Conservation (phyloP, 30 jellyfish, hydroid and myxozoan species). For the Mastigias papua region DNA sequence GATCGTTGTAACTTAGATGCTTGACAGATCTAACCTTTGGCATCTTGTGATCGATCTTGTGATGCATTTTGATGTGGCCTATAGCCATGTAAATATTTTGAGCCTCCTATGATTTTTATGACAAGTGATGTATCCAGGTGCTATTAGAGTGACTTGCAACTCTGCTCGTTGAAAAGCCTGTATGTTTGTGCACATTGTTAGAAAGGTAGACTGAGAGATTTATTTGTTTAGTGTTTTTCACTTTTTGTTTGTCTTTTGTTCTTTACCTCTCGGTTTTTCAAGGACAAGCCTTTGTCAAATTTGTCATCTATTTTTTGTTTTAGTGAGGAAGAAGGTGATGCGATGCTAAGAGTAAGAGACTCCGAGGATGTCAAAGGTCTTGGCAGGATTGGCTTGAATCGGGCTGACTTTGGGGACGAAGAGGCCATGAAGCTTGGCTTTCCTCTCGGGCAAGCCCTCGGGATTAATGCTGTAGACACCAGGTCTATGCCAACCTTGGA, state of each 20-base stretch:
- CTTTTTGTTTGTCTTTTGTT: not conserved
- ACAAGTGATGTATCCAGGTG: no score
- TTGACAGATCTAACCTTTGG: not conserved
- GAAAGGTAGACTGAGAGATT: no score
- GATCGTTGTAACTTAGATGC: not conserved
- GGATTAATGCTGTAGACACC: conserved; percentile 32
- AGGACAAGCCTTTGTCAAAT: not conserved
- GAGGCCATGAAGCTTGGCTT: conserved; percentile 91
- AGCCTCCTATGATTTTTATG: not conserved
- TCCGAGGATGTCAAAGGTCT: conserved; percentile 88
- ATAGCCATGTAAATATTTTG: not conserved
- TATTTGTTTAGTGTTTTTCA: no score
- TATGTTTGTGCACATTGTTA: no score
- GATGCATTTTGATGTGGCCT: not conserved
- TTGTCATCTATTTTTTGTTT: not conserved
- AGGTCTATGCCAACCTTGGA: conserved; percentile 67
- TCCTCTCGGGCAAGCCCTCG: conserved; percentile 57
- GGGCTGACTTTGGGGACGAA: conserved; percentile 69
- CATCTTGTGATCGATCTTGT: not conserved
- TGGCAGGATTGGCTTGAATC: conserved; percentile 77
- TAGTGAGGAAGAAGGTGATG: conserved; percentile 98
- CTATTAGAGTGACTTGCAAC: no score
- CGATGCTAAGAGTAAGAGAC: conserved; percentile 90
- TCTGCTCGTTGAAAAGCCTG: no score
- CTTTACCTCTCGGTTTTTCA: not conserved